phyloP scores from a whole-genome alignment of 2,797 vertebrate species.

The Arremon brunneinucha region DNA sequence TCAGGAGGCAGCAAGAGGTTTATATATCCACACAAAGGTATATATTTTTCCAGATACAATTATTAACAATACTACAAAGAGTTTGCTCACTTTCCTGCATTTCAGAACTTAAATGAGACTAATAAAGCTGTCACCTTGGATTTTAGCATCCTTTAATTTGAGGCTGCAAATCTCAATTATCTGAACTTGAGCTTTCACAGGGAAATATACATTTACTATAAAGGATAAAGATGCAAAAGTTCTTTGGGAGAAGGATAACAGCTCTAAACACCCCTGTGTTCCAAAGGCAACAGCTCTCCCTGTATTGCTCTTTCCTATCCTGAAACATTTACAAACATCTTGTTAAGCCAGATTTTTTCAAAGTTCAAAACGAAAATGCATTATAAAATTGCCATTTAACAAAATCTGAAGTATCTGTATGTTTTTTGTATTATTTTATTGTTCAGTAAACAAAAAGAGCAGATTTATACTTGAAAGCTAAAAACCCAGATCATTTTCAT shows the following conservation, averaged over 20 bases:
- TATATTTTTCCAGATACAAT: background rate
- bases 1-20: background rate
- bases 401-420: background rate
- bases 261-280: background rate
- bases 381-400: background rate
- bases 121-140: background rate
- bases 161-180: conserved; percentile 1
- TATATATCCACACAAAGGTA: background rate
- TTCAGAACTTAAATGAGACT: background rate
- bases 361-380: background rate
- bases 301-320: background rate
- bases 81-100: background rate
- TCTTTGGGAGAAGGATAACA: background rate
- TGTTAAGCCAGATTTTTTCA: background rate
- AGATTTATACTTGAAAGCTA: background rate
- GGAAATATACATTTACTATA: background rate
- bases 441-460: background rate
- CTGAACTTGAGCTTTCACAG: background rate
- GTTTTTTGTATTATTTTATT: background rate
- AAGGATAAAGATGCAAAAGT: background rate
- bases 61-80: background rate
- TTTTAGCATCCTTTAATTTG: background rate
- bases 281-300: background rate
- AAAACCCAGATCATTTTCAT: background rate
- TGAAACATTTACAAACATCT: conserved; percentile 19